Evolutionary conservation across 2,888 invertebrate species (phyloP), one percentile per base, ranked within the genome.

Genomic region (Disparrhopalites patrizii): DNA sequence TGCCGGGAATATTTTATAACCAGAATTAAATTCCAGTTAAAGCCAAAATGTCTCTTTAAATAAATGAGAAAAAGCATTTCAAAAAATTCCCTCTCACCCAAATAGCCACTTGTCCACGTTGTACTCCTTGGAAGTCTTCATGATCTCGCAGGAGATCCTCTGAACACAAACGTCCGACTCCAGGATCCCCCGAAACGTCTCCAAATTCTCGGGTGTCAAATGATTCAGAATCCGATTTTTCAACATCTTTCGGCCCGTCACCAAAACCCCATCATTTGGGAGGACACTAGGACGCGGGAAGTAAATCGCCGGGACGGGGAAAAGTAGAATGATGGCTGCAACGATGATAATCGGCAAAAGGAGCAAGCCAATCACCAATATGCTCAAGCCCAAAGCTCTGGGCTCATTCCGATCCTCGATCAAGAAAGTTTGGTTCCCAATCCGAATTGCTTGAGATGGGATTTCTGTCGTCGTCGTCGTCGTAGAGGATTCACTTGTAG

Each of bases 131-230:
- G 60, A 60, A 50, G 60, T 50, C 25, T 43, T 47, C 50, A 60
- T 47, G 27, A 60, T 60, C n/a, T 60, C 60, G 50, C 60, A 60
- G 23, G 60, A 60, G 18, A 60, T 50, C 4, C 60, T 13, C 15
- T 60, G 60, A n/a, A 60, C 28, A 50, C 60, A 60, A 23, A 47
- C 25, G 15, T 60, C 61, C 23, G 61, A 61, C 2, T 61, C 61
- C 7, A 60, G 25, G 3, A 61, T 50, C 25, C 61, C 61, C 33
- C 61, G 28, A 4, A 61, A n/a, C 1, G 50, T 50, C 10, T 25
- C 31, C 13, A 30, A 5, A 8, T 10, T 28, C n/a, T 43, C 60
- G 10, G 50, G 33, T 43, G 43, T 43, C n/a, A n/a, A n/a, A n/a
- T n/a, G n/a, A n/a, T n/a, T n/a, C n/a, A n/a, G n/a, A n/a, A 43